Percentiles rank a stretch among this genome's conserved stretches.
Conservation (phyloP, 2,797 vertebrate species). For the Microctenopoma steveboyesi region DNA sequence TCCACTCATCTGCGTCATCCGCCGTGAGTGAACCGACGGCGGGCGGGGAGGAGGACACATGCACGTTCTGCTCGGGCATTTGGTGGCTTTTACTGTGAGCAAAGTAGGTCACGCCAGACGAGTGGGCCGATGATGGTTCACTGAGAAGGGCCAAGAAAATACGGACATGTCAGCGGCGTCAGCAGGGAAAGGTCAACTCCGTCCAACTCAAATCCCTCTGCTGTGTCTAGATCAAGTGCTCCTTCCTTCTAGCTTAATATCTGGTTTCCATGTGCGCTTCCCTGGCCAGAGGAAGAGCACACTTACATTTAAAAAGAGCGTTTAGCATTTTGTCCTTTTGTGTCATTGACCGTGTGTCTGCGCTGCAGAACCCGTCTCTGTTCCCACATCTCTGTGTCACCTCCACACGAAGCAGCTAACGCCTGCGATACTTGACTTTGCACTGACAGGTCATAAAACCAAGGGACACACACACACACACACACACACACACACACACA, state of each 20-base stretch:
- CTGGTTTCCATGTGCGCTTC: background rate
- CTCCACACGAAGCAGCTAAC: conserved; percentile 69
- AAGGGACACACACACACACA: conserved; percentile 30
- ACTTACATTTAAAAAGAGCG: background rate
- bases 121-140: conserved; percentile 45
- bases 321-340: conserved; percentile 12
- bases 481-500: no score
- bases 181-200: background rate
- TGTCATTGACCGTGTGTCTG: conserved; percentile 11
- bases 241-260: background rate
- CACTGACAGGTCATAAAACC: conserved; percentile 70
- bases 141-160: conserved; percentile 40
- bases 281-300: background rate
- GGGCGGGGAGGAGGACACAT: conserved; percentile 10
- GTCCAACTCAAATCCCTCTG: conserved; percentile 22
- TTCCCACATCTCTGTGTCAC: conserved; percentile 65
- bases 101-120: conserved; percentile 19
- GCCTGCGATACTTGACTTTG: conserved; percentile 72
- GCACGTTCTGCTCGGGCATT: conserved; percentile 14
- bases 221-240: no score
- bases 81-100: conserved; percentile 31
- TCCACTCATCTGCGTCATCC: conserved; percentile 54
- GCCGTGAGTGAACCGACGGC: conserved; percentile 56
- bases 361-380: conserved; percentile 23
- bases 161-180: conserved; percentile 19